Percentiles rank a stretch among this genome's conserved stretches.
These are phyloP conservation scores for Acanthisitta chloris DNA, from an alignment of 2,113 vertebrate genomes.

Conservation along the genomic window DNA sequence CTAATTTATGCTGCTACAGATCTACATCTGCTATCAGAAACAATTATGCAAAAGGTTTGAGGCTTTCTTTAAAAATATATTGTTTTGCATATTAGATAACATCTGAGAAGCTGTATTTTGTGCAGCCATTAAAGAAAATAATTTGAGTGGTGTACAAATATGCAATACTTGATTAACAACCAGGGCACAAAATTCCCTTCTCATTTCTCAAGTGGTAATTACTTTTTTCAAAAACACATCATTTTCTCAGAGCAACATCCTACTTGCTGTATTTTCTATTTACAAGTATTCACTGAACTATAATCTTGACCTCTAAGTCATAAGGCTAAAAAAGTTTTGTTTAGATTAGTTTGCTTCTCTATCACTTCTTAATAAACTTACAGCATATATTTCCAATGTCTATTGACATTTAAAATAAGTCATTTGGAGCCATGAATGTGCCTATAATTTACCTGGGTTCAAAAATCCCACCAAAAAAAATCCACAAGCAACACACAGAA, in stretches of 20 bases:
- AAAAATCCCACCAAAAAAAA: neutral
- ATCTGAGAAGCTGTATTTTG: neutral
- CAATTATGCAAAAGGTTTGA: neutral
- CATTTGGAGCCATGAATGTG: neutral
- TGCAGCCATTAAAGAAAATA: neutral
- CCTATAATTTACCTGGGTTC: neutral
- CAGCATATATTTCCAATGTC: neutral
- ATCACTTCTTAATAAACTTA: neutral
- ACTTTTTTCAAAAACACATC: neutral
- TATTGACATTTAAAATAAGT: neutral
- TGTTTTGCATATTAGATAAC: slow-evolving; percentile 6
- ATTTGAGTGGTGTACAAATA: neutral
- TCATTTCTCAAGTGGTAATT: neutral
- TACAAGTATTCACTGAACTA: neutral
- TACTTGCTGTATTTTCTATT: neutral
- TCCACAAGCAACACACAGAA: neutral
- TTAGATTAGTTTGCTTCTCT: neutral
- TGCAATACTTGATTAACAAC: neutral
- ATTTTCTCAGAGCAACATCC: neutral
- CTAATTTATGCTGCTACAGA: slow-evolving; percentile 27
- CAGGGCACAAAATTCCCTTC: neutral
- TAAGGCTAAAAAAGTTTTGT: neutral
- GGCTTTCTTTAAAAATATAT: neutral
- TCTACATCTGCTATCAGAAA: slow-evolving; percentile 8
- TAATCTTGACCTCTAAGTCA: neutral